Conservation (phyloP, 1,140 invertebrate genomes). For the Meloidogyne floridensis region DNA sequence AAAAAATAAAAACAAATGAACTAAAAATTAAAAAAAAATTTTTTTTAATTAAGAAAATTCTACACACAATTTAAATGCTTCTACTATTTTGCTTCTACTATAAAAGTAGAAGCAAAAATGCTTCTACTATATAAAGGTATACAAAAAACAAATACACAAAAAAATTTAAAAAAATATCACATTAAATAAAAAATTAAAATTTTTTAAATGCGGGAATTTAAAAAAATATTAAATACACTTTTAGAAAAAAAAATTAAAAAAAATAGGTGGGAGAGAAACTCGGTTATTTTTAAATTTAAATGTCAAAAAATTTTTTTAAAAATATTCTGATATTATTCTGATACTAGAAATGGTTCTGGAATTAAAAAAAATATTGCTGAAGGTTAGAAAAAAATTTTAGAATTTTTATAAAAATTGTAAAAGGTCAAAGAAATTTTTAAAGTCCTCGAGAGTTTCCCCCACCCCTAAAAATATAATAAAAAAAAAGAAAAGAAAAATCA, state of each 20-base stretch:
- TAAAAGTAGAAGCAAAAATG: not conserved
- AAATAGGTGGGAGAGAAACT: not conserved
- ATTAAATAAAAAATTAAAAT: not conserved
- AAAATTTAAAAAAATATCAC: not conserved
- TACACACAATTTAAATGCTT: no score
- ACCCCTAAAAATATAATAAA: no score
- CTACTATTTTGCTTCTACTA: no score
- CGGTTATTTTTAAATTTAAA: conserved; percentile 12
- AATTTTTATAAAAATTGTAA: not conserved
- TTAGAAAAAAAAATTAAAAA: not conserved
- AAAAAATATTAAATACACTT: not conserved
- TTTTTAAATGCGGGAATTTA: not conserved
- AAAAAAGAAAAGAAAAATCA: no score
- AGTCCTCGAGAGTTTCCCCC: no score
- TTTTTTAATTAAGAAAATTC: no score
- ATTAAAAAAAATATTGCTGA: not conserved
- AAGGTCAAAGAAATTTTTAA: not conserved
- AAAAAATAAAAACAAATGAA: no score
- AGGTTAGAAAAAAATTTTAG: not conserved
- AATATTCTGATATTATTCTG: no score
- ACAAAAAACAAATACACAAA: not conserved
- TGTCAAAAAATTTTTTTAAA: no score
- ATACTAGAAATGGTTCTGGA: not conserved
- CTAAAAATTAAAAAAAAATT: no score
- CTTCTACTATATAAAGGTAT: not conserved